Evolutionary conservation across 2,113 vertebrate genomes (phyloP).

Genomic region (Calypte anna): DNA sequence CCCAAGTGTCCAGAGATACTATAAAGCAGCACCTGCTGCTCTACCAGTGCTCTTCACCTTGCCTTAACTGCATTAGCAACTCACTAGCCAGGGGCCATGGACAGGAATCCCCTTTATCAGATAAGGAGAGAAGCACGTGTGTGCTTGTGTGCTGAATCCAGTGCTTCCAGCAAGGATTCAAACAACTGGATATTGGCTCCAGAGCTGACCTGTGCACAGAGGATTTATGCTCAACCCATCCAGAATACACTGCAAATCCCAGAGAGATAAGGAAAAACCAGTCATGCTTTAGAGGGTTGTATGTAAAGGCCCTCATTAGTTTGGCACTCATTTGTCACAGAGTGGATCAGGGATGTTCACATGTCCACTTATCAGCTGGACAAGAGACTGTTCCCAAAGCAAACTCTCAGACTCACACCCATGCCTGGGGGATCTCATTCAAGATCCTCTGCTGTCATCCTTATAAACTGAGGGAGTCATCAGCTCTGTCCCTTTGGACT

Average conservation of each 20-base stretch:
- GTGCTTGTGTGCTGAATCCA: background rate
- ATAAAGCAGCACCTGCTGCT: background rate
- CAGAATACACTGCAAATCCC: background rate
- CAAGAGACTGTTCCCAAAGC: background rate
- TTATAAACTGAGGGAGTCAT: background rate
- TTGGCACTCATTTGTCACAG: background rate
- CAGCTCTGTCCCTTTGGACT: background rate
- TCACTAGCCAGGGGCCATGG: accelerated
- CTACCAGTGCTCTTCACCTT: background rate
- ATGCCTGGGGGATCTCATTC: too few relatives aligned
- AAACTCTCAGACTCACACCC: background rate
- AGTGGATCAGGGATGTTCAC: background rate
- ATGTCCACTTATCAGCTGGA: background rate
- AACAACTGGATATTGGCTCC: background rate
- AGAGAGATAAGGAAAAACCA: background rate
- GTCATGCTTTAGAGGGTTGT: background rate
- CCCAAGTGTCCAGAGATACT: too few relatives aligned
- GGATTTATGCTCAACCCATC: background rate
- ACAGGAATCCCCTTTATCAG: background rate
- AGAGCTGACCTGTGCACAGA: background rate
- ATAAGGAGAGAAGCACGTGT: background rate
- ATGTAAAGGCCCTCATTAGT: background rate
- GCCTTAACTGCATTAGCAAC: accelerated
- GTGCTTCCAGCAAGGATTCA: background rate
- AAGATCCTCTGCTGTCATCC: background rate